A percentile compares a stretch with the other conserved stretches of the same genome.
Evolutionary conservation across 2,797 vertebrate species (phyloP).

Genomic region (Pangasius djambal): DNA sequence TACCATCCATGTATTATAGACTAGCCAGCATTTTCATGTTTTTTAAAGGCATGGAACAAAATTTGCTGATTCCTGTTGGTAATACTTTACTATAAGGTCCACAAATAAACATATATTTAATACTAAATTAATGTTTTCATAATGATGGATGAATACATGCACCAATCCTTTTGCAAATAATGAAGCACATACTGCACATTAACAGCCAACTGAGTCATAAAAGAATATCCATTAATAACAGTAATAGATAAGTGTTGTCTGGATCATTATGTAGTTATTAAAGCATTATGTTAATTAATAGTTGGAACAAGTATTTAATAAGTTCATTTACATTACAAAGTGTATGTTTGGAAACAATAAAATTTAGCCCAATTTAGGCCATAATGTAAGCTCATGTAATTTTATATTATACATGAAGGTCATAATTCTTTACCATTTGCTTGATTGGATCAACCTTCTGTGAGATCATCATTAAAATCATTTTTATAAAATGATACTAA

Average conservation of each 20-base stretch:
- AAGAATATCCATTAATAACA: neutral
- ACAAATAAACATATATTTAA: neutral
- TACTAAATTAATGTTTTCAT: neutral
- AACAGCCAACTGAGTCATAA: neutral
- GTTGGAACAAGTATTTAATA: neutral
- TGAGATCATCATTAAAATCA: neutral
- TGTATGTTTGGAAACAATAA: neutral
- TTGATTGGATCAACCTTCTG: neutral
- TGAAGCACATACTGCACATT: neutral
- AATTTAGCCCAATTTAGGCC: neutral
- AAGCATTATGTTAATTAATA: neutral
- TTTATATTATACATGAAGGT: neutral
- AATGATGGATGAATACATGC: constrained; percentile 2
- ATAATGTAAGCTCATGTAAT: neutral
- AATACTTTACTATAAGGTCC: neutral
- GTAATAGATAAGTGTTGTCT: neutral
- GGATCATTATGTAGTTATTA: neutral
- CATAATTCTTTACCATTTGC: neutral
- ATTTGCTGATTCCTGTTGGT: neutral
- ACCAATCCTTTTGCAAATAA: neutral
- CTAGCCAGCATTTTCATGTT: neutral
- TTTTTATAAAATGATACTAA: neutral
- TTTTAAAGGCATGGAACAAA: neutral
- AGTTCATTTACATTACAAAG: neutral
- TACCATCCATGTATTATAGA: neutral